These are phyloP conservation scores for Cotesia chilonis DNA, from an alignment of 1,140 invertebrate species.

Conservation along the genomic window DNA sequence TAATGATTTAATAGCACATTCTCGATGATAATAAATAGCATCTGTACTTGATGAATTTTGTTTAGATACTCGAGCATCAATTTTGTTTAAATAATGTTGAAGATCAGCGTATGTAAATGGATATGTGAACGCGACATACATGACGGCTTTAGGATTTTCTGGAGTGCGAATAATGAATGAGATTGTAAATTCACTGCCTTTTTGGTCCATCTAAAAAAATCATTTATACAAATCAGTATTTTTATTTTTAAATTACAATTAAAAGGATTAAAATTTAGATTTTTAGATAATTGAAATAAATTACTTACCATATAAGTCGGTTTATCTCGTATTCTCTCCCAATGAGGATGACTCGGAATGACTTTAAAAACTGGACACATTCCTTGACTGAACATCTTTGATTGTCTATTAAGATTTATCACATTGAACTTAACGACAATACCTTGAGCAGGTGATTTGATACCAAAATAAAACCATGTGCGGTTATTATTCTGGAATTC, in stretches of 20 bases:
- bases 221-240: conserved; percentile 31
- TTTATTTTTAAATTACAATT: conserved; percentile 28
- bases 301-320: conserved; percentile 69
- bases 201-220: conserved; percentile 70
- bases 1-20: conserved; percentile 82
- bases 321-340: conserved; percentile 82
- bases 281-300: too few species aligned
- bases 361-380: conserved; percentile 84
- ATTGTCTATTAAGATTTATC: conserved; percentile 88
- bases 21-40: conserved; percentile 87
- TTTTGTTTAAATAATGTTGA: conserved; percentile 70
- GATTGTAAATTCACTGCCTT: conserved; percentile 73
- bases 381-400: conserved; percentile 90
- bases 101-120: conserved; percentile 88
- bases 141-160: conserved; percentile 76
- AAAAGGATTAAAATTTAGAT: neutral
- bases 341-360: conserved; percentile 75
- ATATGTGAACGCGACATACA: conserved; percentile 92
- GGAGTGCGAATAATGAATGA: conserved; percentile 81
- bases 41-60: conserved; percentile 60
- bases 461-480: conserved; percentile 95
- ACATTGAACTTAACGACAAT: conserved; percentile 81
- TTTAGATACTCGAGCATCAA: conserved; percentile 56
- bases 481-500: conserved; percentile 90
- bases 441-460: conserved; percentile 69